Percentiles rank a stretch among this genome's conserved stretches.
Evolutionary conservation across 2,888 invertebrate species (phyloP).

Genomic region (Aphelenchoides bicaudatus): DNA sequence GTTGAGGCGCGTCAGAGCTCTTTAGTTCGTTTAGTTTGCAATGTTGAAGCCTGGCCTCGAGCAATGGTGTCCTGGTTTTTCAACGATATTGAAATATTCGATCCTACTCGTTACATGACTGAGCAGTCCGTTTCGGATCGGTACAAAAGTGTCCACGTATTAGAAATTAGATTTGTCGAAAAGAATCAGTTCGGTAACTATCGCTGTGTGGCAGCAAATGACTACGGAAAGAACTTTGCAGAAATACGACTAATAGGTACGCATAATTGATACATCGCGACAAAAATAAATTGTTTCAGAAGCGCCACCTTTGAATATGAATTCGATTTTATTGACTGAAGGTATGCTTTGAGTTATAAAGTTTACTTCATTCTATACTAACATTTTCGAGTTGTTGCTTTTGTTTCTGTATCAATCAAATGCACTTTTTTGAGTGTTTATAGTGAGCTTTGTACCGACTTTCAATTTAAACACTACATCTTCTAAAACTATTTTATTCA

Average conservation of each 20-base stretch:
- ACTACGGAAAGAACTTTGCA: conserved; percentile 53
- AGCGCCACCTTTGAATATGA: conserved; percentile 19
- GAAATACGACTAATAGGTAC: conserved; percentile 46
- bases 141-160: conserved; percentile 50
- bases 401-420: neutral
- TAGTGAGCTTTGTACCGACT: too few relatives aligned
- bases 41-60: conserved; percentile 58
- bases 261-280: neutral
- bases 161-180: conserved; percentile 51
- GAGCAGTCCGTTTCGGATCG: conserved; percentile 16
- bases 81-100: conserved; percentile 49
- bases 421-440: conserved; percentile 2
- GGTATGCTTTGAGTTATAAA: too few relatives aligned
- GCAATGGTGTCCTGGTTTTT: conserved; percentile 53
- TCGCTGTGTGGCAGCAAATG: conserved; percentile 54
- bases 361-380: too few relatives aligned
- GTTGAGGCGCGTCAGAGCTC: conserved; percentile 32
- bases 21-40: conserved; percentile 40
- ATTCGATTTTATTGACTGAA: conserved; percentile 23
- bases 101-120: conserved; percentile 44
- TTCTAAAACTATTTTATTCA: neutral
- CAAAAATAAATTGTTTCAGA: conserved; percentile 13
- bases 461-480: too few relatives aligned
- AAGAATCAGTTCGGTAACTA: conserved; percentile 49
- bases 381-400: too few relatives aligned